Conservation (phyloP, 2,888 invertebrate species). For the Lydus trimaculatus region DNA sequence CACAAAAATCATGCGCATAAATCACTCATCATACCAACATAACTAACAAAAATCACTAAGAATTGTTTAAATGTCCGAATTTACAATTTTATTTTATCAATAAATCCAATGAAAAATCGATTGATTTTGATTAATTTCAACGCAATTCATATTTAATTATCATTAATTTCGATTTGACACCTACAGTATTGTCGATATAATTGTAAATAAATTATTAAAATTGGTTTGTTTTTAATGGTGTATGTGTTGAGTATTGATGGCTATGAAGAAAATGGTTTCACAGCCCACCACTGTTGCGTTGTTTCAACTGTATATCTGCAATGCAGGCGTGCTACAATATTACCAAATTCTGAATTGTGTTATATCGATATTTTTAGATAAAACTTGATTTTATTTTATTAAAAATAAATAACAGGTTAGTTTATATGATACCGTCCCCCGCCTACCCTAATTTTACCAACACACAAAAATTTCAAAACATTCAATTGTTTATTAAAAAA, state of each 20-base stretch:
- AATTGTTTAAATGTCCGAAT: slow-evolving; percentile 40
- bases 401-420: slow-evolving; percentile 27
- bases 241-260: slow-evolving; percentile 52
- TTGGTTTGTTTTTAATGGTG: slow-evolving; percentile 9
- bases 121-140: slow-evolving; percentile 10
- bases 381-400: slow-evolving; percentile 51
- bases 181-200: background rate
- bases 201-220: slow-evolving; percentile 27
- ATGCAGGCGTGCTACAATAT: slow-evolving; percentile 61
- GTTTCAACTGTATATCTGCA: slow-evolving; percentile 60
- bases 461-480: background rate
- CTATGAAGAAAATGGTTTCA: slow-evolving; percentile 61
- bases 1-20: background rate
- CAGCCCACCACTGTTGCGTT: slow-evolving; percentile 62
- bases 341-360: slow-evolving; percentile 57
- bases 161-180: background rate
- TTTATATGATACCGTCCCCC: slow-evolving; percentile 50
- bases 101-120: slow-evolving; percentile 16
- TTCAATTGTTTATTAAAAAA: slow-evolving; percentile 46
- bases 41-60: slow-evolving; percentile 15
- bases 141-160: slow-evolving; percentile 7
- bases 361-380: slow-evolving; percentile 58
- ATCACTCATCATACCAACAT: background rate
- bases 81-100: slow-evolving; percentile 28
- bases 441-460: slow-evolving; percentile 43